Base-by-base conservation (phyloP, 2,888 invertebrate species). In the Polyommatus iphigenia region DNA sequence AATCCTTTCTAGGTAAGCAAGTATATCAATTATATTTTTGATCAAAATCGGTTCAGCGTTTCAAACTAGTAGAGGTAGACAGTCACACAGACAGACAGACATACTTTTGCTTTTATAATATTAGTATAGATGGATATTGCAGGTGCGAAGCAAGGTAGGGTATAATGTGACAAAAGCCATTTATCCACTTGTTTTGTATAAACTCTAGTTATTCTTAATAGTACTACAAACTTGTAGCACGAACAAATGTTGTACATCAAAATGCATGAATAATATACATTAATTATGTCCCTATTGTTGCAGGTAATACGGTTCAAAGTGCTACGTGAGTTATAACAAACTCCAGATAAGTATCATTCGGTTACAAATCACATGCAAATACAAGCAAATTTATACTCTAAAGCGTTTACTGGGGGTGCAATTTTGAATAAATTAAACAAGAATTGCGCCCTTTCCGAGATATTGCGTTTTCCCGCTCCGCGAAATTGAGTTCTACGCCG, bases 261-360 rank as follows among this genome's bases (percentile, higher is more conserved):
- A 75, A 54, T 75, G 75, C 72, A 24, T 59, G 57, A 57, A n/a
- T 29, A 72, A 77, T 72, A 72, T 41, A 54, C 77, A 57, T 77
- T 72, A 71, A 77, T 77, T 77, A 57, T 71, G 36, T 72, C 57
- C 57, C 72, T 77, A 73, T 72, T 77, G 72, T 41, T 46, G 15
- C 57, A 54, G 32, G 72, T 77, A 77, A 77, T 77, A 77, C 29
- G 41, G 54, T 59, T 41, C 41, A 57, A 59, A 72, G 72, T 75
- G 50, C 29, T 29, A 8, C 29, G 15, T 75, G 50, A 73, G 24
- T 73, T 73, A 72, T 46, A 18, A 50, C n/a, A 29, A 75, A 67
- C 67, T 32, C 29, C 18, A 67, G 50, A 29, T 75, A 75, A 75
- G 54, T 75, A 75, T 72, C 73, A 50, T 50, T 29, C 20, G 29